Base-by-base conservation (phyloP, 2,113 vertebrate species). In the Heterocephalus glaber region DNA sequence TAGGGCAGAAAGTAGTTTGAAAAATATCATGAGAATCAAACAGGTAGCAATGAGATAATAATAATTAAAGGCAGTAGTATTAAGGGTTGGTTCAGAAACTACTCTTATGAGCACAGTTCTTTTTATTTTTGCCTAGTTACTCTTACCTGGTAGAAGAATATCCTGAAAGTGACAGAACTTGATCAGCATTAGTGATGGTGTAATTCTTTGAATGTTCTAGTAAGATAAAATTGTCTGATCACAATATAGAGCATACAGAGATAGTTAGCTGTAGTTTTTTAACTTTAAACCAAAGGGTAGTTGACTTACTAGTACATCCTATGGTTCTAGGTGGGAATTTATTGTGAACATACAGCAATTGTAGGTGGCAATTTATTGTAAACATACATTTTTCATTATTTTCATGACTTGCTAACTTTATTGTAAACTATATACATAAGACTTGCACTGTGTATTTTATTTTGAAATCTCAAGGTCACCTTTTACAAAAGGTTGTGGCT, bases 381-480 rank as follows among this genome's bases (percentile, higher is more conserved):
- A 83, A 89, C 35, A 74, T 79, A 14, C 33, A 58, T 76, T 47
- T 70, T 76, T 30, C 26, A 16, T 6, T 16, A 76, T 26, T 30
- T 76, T 28, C 26, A 47, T 76, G 44, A 41, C 26, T 30, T 76
- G 72, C 44, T 47, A 44, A 47, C 72, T 49, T 76, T 76, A 76
- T 30, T 47, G 72, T 68, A 92, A 83, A 83, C 72, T 95, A 44
- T 26, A 30, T 14, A 61, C 7, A 44, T n/a, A 70, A 52, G 14
- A 35, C n/a, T 72, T 81, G 28, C 61, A 38, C 7, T n/a, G 14
- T 26, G 28, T 66, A 60, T 68, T 89, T 72, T 41, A 56, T 28
- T 89, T 89, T 70, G 41, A 85, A 93, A 70, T 92, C 79, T 60
- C 52, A 70, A 84, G 35, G 30, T 84, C 61, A 85, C 28, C n/a